Percentiles rank a stretch among this genome's conserved stretches.
phyloP scores from a whole-genome alignment of 1,140 invertebrate species.

The Stenopsyche tienmushanensis region DNA sequence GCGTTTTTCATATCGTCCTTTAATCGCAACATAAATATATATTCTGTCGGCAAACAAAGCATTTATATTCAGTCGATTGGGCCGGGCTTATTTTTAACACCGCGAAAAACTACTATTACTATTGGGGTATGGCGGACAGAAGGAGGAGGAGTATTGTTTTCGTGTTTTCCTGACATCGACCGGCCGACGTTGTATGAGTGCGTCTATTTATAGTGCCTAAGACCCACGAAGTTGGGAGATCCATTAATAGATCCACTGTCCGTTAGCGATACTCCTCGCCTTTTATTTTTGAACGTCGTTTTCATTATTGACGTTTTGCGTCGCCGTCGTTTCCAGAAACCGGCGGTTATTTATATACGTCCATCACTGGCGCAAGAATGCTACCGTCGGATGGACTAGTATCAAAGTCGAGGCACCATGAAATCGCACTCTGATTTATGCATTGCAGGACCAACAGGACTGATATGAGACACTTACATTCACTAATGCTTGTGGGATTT shows the following conservation, averaged over 20 bases:
- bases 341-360: not conserved
- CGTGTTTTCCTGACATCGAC: too few relatives aligned
- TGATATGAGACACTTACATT: too few relatives aligned
- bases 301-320: not conserved
- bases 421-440: too few relatives aligned
- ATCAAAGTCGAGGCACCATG: not conserved
- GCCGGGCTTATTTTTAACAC: too few relatives aligned
- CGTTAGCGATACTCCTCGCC: not conserved
- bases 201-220: not conserved
- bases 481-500: too few relatives aligned
- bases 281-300: not conserved
- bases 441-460: too few relatives aligned
- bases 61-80: too few relatives aligned
- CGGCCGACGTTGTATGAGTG: too few relatives aligned
- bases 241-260: not conserved
- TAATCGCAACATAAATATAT: too few relatives aligned
- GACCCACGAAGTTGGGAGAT: not conserved
- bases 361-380: not conserved
- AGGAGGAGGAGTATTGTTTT: not conserved
- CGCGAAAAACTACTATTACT: not conserved
- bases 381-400: not conserved
- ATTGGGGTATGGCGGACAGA: not conserved
- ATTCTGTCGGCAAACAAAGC: too few relatives aligned
- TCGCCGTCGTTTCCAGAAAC: not conserved
- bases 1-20: too few relatives aligned